Percentiles rank a stretch among this genome's conserved stretches.
phyloP scores from a whole-genome alignment of 2,888 invertebrate genomes.

The Drosophila lutescens region DNA sequence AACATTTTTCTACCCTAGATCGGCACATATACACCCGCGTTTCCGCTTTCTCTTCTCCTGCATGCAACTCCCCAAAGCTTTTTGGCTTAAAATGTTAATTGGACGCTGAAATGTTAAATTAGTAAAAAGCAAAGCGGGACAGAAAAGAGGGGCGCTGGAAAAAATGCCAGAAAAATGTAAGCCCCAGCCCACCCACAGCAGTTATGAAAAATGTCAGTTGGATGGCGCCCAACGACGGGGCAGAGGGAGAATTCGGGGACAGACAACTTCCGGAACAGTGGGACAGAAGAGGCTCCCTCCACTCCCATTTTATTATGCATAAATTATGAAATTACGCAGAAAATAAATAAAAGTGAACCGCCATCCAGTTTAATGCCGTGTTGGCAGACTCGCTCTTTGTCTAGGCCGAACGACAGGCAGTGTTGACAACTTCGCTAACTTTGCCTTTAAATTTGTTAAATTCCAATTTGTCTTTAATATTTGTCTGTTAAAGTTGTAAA shows the following conservation, averaged over 20 bases:
- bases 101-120: slow-evolving; percentile 69
- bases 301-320: slow-evolving; percentile 60
- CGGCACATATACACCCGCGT: slow-evolving; percentile 5
- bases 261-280: slow-evolving; percentile 26
- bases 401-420: slow-evolving; percentile 6
- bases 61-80: slow-evolving; percentile 48
- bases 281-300: slow-evolving; percentile 34
- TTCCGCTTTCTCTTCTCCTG: not conserved
- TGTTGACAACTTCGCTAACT: not conserved
- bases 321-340: slow-evolving; percentile 63
- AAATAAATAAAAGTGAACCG: slow-evolving; percentile 52
- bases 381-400: slow-evolving; percentile 1
- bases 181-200: slow-evolving; percentile 17
- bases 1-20: slow-evolving; percentile 41
- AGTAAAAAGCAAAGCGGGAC: slow-evolving; percentile 43
- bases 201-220: slow-evolving; percentile 53
- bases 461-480: too few species aligned
- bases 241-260: not conserved
- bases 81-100: slow-evolving; percentile 68
- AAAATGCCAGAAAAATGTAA: slow-evolving; percentile 34
- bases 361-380: slow-evolving; percentile 43
- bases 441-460: too few species aligned
- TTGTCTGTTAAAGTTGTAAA: too few species aligned
- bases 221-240: slow-evolving; percentile 29
- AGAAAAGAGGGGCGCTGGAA: slow-evolving; percentile 19